Base-by-base conservation (phyloP, 2,797 vertebrate species). In the Tenualosa ilisha region DNA sequence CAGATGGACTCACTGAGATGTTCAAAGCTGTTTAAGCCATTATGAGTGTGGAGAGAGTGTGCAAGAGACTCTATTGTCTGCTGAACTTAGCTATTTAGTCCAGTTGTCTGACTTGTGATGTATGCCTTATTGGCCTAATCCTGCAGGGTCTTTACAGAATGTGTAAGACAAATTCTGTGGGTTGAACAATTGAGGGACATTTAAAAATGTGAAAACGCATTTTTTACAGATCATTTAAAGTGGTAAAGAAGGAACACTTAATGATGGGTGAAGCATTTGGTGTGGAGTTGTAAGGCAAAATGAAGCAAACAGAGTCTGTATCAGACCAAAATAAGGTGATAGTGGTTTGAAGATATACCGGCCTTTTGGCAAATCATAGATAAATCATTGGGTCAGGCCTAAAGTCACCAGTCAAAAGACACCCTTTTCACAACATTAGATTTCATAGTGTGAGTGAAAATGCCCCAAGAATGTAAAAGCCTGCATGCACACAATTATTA, bases 181-280 rank as follows among this genome's bases (percentile, higher is more conserved):
- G 68, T 75, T 75, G 68, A 43, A 20, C 17, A 13, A 75, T 20
- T 31, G 20, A 6, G 31, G 15, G 17, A 13, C 31, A 75, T 75
- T 75, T 75, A 13, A 43, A 75, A 75, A 75, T 31, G 3, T 13
- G 15, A 40, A 11, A 75, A 12, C 1, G 65, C 4, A 40, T 72
- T 9, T 75, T 75, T 75, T 43, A 40, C 68, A 75, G 31, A 43
- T 75, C 68, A 75, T 75, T 75, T 75, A 6, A 40, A 75, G 37
- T 43, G 72, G 40, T 43, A 46, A 43, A 9, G 72, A 46, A 40
- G 72, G 37, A 8, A 40, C 12, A 43, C 37, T 40, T 75, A 75
- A 75, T 75, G 68, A 75, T 75, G 37, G 37, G 31, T 75, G 37
- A 40, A 15, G 31, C 37, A 40, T 75, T 75, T 37, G 17, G 37